Base-by-base conservation (phyloP, 2,113 vertebrate species). In the Plecturocebus donacophilus region DNA sequence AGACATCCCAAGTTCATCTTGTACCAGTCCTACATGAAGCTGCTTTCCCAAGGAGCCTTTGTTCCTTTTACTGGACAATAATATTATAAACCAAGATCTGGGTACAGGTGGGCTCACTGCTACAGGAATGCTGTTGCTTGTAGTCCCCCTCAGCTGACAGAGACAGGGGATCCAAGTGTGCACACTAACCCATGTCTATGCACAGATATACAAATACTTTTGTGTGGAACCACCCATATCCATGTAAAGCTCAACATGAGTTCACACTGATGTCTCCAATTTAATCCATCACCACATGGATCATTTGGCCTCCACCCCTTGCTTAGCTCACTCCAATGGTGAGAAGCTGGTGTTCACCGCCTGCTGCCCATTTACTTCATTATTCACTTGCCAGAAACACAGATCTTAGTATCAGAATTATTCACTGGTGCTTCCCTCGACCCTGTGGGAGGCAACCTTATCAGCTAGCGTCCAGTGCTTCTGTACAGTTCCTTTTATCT, bases 101-200 rank as follows among this genome's bases (percentile, higher is more conserved):
- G 61, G 49, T 20, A 11, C 73, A 1, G 5, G 42, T 2, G 32
- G 20, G 47, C 11, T n/a, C 27, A 4, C 5, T 1, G 25, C 20
- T 30, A 0, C 20, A 1, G 16, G 45, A n/a, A 8, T 20, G 42
- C 0, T 19, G 5, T 0, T 3, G n/a, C 81, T 23, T 35, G 19
- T 5, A 2, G 9, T 12, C 5, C 13, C 13, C 12, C 54, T 80
- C 25, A 12, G 47, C 17, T 8, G 7, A 20, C 49, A n/a, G n/a
- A 21, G 52, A 19, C 2, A 73, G 73, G 40, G 58, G n/a, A 8
- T 10, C 38, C 0, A 0, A 0, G 10, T 1, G 20, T 1, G 58
- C 7, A 1, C 1, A 0, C 11, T 21, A 5, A 23, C 21, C 58
- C 6, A 8, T 0, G 71, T 1, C 6, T 5, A 6, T 3, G 25